These are phyloP conservation scores for Anas georgica DNA, from an alignment of 2,797 vertebrate species.

Conservation along the genomic window DNA sequence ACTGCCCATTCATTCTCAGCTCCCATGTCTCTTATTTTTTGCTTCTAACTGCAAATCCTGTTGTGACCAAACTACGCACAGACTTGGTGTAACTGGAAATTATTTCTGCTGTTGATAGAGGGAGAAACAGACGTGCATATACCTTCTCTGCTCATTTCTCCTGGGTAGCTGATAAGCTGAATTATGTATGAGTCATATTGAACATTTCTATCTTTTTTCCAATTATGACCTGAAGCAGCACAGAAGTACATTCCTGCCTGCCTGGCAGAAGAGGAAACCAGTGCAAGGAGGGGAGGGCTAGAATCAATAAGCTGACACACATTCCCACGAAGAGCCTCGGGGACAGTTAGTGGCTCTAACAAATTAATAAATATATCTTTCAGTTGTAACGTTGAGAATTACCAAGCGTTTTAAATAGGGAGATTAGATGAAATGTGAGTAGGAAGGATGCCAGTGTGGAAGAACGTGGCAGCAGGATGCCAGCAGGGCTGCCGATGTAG, in stretches of 20 bases:
- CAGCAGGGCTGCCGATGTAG: neutral
- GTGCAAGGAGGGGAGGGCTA: constrained; percentile 3
- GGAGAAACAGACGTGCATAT: constrained; percentile 59
- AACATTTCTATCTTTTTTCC: constrained; percentile 76
- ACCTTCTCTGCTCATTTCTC: constrained; percentile 73
- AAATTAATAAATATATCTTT: constrained; percentile 74
- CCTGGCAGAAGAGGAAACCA: constrained; percentile 53
- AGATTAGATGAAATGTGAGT: neutral
- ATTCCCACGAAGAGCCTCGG: constrained; percentile 57
- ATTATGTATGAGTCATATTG: constrained; percentile 78
- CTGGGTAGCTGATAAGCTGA: constrained; percentile 76
- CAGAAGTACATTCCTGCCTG: constrained; percentile 57
- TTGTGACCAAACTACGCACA: constrained; percentile 56
- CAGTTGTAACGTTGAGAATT: constrained; percentile 44
- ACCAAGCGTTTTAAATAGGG: constrained; percentile 41
- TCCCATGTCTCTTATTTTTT: constrained; percentile 34
- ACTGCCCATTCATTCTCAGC: constrained; percentile 23
- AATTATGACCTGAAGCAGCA: constrained; percentile 72
- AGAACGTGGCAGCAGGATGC: neutral
- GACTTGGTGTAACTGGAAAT: constrained; percentile 72
- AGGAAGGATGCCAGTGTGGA: neutral
- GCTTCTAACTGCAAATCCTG: constrained; percentile 31
- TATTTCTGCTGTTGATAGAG: constrained; percentile 72
- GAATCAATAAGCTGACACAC: constrained; percentile 68
- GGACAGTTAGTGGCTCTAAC: constrained; percentile 56